Evolutionary conservation across 2,113 vertebrate genomes (phyloP).

Genomic region (Diadophis punctatus): DNA sequence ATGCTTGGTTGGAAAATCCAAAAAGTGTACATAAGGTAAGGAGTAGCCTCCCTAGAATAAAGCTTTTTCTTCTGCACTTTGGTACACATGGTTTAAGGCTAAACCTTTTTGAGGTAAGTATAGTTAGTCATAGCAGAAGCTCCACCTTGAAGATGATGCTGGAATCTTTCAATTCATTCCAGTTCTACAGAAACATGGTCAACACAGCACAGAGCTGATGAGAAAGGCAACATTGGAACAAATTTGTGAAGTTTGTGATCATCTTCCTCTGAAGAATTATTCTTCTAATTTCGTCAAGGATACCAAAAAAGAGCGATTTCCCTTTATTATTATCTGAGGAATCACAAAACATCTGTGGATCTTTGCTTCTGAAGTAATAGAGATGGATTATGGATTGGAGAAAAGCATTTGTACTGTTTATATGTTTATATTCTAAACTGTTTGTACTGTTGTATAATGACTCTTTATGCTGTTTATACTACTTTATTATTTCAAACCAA

Average conservation of each 20-base stretch:
- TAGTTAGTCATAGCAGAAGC: neutral
- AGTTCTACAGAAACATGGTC: neutral
- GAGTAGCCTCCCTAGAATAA: conserved; percentile 14
- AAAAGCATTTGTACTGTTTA: neutral
- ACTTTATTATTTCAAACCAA: neutral
- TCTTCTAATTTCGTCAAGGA: neutral
- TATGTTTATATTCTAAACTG: neutral
- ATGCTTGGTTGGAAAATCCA: conserved; percentile 92
- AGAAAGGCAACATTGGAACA: neutral
- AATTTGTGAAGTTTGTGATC: neutral
- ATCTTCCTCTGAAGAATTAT: rapidly evolving
- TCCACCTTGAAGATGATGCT: neutral
- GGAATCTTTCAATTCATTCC: neutral
- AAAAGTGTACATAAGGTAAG: conserved; percentile 97
- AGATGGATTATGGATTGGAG: neutral
- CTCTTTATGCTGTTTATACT: neutral
- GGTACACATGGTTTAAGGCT: neutral
- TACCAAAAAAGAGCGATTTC: conserved; percentile 13
- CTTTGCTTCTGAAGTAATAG: neutral
- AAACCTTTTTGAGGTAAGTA: conserved; percentile 64
- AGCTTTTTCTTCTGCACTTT: neutral
- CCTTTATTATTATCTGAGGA: neutral
- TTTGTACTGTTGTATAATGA: neutral
- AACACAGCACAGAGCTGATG: neutral
- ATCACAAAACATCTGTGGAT: neutral